Percentiles rank a stretch among this genome's conserved stretches.
These are phyloP conservation scores for Adineta ricciae DNA, from an alignment of 2,888 invertebrate genomes.

Conservation along the genomic window DNA sequence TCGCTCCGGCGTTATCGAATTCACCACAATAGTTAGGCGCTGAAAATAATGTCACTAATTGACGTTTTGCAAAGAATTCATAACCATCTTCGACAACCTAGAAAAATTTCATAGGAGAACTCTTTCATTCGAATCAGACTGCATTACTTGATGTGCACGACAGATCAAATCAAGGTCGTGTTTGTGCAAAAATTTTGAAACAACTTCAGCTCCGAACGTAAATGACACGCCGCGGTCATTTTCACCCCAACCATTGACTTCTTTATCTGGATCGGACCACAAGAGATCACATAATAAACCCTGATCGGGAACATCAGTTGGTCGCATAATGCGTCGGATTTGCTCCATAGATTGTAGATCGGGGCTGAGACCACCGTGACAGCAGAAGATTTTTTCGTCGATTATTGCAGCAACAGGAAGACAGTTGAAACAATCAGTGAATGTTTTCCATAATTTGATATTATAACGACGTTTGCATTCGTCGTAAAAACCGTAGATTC, in stretches of 20 bases:
- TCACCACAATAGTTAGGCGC: conserved; percentile 87
- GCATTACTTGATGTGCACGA: conserved; percentile 78
- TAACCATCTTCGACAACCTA: conserved; percentile 94
- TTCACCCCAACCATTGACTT: conserved; percentile 96
- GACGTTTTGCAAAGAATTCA: conserved; percentile 95
- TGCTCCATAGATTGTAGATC: conserved; percentile 70
- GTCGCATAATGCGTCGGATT: conserved; percentile 56
- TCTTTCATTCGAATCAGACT: neutral
- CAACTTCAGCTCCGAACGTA: conserved; percentile 97
- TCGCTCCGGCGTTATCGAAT: conserved; percentile 55
- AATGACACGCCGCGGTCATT: conserved; percentile 98
- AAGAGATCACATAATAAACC: conserved; percentile 55
- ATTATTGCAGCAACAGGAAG: conserved; percentile 95
- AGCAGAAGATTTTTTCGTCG: conserved; percentile 68
- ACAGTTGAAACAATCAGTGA: conserved; percentile 98
- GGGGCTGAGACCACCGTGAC: conserved; percentile 70
- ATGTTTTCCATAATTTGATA: conserved; percentile 98
- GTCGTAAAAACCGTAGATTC: conserved; percentile 76
- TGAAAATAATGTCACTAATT: conserved; percentile 76
- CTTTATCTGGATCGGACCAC: conserved; percentile 58
- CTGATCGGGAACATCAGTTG: conserved; percentile 57
- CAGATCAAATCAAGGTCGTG: conserved; percentile 99
- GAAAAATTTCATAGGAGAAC: neutral
- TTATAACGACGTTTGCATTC: conserved; percentile 84
- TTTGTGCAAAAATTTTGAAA: conserved; percentile 95